phyloP scores from a whole-genome alignment of 2,888 invertebrate species.

The Gari tellinella region DNA sequence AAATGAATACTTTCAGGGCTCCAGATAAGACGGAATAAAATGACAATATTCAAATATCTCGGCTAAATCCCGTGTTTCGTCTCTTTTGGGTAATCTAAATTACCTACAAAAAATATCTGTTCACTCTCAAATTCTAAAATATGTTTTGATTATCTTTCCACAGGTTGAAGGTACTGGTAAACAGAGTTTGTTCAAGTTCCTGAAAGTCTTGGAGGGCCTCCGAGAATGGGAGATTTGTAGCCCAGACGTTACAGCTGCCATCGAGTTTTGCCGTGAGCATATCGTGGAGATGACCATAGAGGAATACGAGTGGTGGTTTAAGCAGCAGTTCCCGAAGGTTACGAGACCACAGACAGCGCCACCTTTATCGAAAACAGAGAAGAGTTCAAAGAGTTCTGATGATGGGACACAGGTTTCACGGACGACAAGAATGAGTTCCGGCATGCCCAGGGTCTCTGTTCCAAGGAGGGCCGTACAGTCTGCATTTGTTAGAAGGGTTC shows the following conservation, averaged over 20 bases:
- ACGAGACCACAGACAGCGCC: slow-evolving; percentile 80
- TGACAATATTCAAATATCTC: no score
- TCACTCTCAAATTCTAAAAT: no score
- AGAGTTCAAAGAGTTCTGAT: slow-evolving; percentile 16
- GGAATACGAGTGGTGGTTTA: slow-evolving; percentile 83
- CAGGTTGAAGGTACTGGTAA: slow-evolving; percentile 82
- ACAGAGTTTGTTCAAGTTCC: slow-evolving; percentile 82
- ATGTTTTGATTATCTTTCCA: no score
- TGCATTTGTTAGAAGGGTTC: slow-evolving; percentile 27
- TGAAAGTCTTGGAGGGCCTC: slow-evolving; percentile 80
- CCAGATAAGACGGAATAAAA: no score
- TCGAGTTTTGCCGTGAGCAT: slow-evolving; percentile 83
- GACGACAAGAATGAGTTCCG: not conserved
- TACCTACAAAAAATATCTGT: no score
- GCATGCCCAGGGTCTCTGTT: not conserved
- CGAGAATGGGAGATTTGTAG: slow-evolving; percentile 83
- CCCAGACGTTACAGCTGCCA: slow-evolving; percentile 82
- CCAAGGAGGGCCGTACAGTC: slow-evolving; percentile 17
- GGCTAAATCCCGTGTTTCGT: no score
- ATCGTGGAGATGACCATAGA: slow-evolving; percentile 83
- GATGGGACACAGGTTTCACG: not conserved
- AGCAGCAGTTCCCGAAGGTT: slow-evolving; percentile 78
- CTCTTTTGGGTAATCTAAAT: no score
- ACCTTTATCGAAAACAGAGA: slow-evolving; percentile 54
- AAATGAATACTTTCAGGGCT: no score